Evolutionary conservation across 1,140 invertebrate genomes (phyloP).

Genomic region (Lethocerus indicus): DNA sequence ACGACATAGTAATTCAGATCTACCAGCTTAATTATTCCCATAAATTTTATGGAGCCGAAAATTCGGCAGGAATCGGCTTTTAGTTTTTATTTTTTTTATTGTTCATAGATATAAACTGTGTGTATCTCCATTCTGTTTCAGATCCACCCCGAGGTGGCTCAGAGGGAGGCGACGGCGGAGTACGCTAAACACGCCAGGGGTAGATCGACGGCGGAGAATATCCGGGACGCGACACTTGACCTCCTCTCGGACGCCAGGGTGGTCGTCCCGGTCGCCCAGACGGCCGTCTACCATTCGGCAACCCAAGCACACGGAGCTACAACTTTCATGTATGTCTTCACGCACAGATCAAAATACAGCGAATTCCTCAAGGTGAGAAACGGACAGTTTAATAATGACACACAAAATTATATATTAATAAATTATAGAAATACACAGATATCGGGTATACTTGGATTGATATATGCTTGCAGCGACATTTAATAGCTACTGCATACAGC

Average conservation of each 20-base stretch:
- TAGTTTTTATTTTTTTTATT: too few relatives aligned
- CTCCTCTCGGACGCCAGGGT: slow-evolving; percentile 85
- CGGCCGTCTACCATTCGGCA: slow-evolving; percentile 73
- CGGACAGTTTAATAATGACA: background rate
- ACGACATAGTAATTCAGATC: too few relatives aligned
- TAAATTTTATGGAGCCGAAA: too few relatives aligned
- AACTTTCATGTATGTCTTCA: slow-evolving; percentile 84
- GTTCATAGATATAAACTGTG: too few relatives aligned
- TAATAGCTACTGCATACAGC: too few relatives aligned
- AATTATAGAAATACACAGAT: too few relatives aligned
- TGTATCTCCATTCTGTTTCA: too few relatives aligned
- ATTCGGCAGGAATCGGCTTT: too few relatives aligned
- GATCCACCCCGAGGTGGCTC: slow-evolving; percentile 2
- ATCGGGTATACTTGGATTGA: too few relatives aligned
- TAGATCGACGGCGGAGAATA: slow-evolving; percentile 1
- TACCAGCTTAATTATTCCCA: too few relatives aligned
- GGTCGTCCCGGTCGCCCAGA: slow-evolving; percentile 80
- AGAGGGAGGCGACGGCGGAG: slow-evolving; percentile 1
- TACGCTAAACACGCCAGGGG: slow-evolving; percentile 4
- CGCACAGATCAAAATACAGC: slow-evolving; percentile 82
- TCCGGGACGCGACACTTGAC: slow-evolving; percentile 77
- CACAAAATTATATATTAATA: too few relatives aligned
- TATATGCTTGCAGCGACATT: too few relatives aligned
- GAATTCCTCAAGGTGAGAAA: slow-evolving; percentile 71
- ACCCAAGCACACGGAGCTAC: slow-evolving; percentile 43